Conservation (phyloP, 2,888 invertebrate species). For the Dryadula phaetusa region DNA sequence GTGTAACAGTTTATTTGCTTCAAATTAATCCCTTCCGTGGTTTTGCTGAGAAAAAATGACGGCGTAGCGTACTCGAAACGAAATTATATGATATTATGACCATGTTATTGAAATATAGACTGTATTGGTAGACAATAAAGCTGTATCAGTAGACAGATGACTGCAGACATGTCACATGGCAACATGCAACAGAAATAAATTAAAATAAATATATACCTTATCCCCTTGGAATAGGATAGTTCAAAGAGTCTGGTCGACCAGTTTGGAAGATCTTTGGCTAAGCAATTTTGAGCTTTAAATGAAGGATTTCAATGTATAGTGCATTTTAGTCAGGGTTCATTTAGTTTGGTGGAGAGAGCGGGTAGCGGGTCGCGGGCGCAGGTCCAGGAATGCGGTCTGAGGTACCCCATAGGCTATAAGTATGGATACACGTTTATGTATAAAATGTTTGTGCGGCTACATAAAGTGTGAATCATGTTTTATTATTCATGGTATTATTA, state of each 20-base stretch:
- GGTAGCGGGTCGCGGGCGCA: slow-evolving; percentile 57
- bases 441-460: slow-evolving; percentile 53
- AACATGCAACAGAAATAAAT: slow-evolving; percentile 43
- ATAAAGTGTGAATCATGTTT: slow-evolving; percentile 52
- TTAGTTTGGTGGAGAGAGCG: slow-evolving; percentile 52
- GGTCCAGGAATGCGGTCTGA: slow-evolving; percentile 79
- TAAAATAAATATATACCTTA: slow-evolving; percentile 44
- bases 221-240: slow-evolving; percentile 39
- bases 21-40: slow-evolving; percentile 80
- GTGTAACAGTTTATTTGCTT: slow-evolving; percentile 66
- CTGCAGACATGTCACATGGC: slow-evolving; percentile 39
- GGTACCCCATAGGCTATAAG: slow-evolving; percentile 75
- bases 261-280: slow-evolving; percentile 10
- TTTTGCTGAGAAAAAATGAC: slow-evolving; percentile 73
- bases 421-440: slow-evolving; percentile 66
- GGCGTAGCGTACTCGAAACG: slow-evolving; percentile 47
- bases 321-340: not conserved
- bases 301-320: not conserved
- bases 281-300: slow-evolving; percentile 51
- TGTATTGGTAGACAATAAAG: slow-evolving; percentile 28
- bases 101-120: slow-evolving; percentile 28
- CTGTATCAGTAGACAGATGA: slow-evolving; percentile 1
- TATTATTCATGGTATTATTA: slow-evolving; percentile 10
- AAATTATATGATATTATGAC: slow-evolving; percentile 16
- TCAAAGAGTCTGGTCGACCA: slow-evolving; percentile 42